These are phyloP conservation scores for Eurypyga helias DNA, from an alignment of 2,113 vertebrate genomes.

Conservation along the genomic window DNA sequence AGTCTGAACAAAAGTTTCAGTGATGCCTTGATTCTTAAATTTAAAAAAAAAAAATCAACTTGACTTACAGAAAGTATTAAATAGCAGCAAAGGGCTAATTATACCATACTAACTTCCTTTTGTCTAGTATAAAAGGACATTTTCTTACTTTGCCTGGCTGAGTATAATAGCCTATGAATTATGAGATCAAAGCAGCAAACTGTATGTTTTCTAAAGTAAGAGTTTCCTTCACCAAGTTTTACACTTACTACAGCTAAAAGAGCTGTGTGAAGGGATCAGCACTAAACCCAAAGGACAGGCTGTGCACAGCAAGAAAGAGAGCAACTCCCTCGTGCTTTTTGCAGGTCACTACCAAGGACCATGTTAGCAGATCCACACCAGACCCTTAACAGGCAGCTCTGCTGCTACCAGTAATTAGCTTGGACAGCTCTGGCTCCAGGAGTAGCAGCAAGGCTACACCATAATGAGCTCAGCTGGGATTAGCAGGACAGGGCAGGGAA, in stretches of 20 bases:
- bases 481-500: conserved; percentile 99
- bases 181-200: conserved; percentile 84
- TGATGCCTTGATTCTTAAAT: conserved; percentile 27
- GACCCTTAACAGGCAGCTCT: conserved; percentile 96
- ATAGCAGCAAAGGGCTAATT: conserved; percentile 71
- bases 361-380: conserved; percentile 88
- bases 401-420: conserved; percentile 99
- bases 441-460: conserved; percentile 98
- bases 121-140: conserved; percentile 65
- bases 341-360: conserved; percentile 95
- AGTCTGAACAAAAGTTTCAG: conserved; percentile 45
- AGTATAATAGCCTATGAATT: conserved; percentile 80
- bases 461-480: conserved; percentile 99
- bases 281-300: conserved; percentile 89
- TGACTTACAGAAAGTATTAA: conserved; percentile 63
- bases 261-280: conserved; percentile 91
- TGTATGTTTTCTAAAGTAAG: conserved; percentile 86
- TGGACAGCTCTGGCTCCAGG: conserved; percentile 98
- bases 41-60: conserved; percentile 46
- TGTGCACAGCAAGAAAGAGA: conserved; percentile 85
- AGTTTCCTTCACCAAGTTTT: conserved; percentile 90
- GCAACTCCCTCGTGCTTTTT: conserved; percentile 87
- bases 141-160: conserved; percentile 74
- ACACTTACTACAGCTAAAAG: conserved; percentile 84
- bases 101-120: conserved; percentile 67